Percentiles rank a stretch among this genome's conserved stretches.
These are phyloP conservation scores for Lineus longissimus DNA, from an alignment of 1,140 invertebrate species.

Conservation along the genomic window DNA sequence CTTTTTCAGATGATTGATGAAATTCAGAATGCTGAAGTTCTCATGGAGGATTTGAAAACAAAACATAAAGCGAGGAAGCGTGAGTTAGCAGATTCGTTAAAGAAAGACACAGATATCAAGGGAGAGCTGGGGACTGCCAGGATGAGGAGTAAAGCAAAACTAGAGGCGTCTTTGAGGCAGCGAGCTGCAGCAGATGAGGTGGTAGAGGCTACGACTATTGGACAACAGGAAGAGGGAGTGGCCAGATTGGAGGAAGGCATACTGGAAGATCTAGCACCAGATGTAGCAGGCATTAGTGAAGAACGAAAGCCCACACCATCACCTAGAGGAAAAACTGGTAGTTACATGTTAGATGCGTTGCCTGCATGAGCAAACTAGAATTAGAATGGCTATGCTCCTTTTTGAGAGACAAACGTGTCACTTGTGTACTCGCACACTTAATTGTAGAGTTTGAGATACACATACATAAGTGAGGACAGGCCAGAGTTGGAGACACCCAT, in stretches of 20 bases:
- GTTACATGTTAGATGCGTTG: too few relatives aligned
- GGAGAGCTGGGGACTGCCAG: neutral
- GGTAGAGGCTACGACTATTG: neutral
- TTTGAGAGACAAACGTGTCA: too few relatives aligned
- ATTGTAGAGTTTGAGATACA: too few relatives aligned
- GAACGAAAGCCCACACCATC: too few relatives aligned
- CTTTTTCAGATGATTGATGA: slow-evolving; percentile 10
- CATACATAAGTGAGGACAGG: too few relatives aligned
- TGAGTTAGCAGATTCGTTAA: neutral
- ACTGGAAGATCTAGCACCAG: neutral
- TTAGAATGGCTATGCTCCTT: too few relatives aligned
- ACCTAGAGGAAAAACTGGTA: too few relatives aligned
- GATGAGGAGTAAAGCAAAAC: neutral
- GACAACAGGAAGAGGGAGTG: neutral
- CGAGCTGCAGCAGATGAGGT: neutral
- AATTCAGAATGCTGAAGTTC: neutral
- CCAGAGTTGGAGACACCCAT: too few relatives aligned
- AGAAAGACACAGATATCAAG: neutral
- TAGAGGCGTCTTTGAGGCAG: neutral
- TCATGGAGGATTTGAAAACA: slow-evolving; percentile 1
- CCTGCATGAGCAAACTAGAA: too few relatives aligned
- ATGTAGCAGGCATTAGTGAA: neutral
- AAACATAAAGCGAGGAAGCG: neutral
- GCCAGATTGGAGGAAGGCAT: neutral
- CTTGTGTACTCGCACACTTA: too few relatives aligned